A percentile compares a stretch with the other conserved stretches of the same genome.
Evolutionary conservation across 2,797 vertebrate genomes (phyloP).

Genomic region (Austrolebias charrua): DNA sequence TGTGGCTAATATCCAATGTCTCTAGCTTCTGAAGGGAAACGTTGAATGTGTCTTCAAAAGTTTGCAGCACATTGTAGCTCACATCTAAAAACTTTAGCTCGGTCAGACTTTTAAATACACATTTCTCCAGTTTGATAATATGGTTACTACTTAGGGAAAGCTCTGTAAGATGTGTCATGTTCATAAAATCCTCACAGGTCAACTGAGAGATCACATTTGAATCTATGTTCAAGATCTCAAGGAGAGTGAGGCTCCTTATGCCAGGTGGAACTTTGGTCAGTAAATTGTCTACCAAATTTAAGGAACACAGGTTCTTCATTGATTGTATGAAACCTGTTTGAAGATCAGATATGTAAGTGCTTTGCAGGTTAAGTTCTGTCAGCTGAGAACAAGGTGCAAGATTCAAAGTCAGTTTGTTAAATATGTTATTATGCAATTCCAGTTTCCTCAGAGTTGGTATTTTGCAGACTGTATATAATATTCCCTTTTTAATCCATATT

Average conservation of each 20-base stretch:
- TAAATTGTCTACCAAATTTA: accelerated
- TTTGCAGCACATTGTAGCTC: constrained; percentile 3
- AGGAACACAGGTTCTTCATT: constrained; percentile 3
- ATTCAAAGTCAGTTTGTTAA: not conserved
- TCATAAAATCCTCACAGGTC: constrained; percentile 16
- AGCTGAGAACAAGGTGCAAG: constrained; percentile 23
- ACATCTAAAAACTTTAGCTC: constrained; percentile 17
- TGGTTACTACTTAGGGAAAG: constrained; percentile 5
- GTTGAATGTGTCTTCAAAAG: constrained; percentile 2
- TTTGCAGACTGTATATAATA: constrained; percentile 20
- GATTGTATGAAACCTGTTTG: not conserved
- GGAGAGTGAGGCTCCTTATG: constrained; percentile 8
- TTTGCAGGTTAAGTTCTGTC: not conserved
- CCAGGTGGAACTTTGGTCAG: constrained; percentile 20
- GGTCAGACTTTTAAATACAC: constrained; percentile 11
- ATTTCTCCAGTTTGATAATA: constrained; percentile 12
- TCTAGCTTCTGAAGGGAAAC: not conserved
- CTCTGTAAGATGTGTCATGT: constrained; percentile 3
- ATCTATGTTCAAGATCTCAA: constrained; percentile 18
- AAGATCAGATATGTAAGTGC: not conserved
- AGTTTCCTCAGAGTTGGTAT: constrained; percentile 18
- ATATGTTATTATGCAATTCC: not conserved
- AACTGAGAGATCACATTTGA: constrained; percentile 6
- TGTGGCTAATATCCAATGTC: constrained; percentile 22
- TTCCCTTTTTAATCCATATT: not conserved